Evolutionary conservation across 2,888 invertebrate genomes (phyloP), one percentile per base, ranked within the genome.

Genomic region (Stenodera caucasica): DNA sequence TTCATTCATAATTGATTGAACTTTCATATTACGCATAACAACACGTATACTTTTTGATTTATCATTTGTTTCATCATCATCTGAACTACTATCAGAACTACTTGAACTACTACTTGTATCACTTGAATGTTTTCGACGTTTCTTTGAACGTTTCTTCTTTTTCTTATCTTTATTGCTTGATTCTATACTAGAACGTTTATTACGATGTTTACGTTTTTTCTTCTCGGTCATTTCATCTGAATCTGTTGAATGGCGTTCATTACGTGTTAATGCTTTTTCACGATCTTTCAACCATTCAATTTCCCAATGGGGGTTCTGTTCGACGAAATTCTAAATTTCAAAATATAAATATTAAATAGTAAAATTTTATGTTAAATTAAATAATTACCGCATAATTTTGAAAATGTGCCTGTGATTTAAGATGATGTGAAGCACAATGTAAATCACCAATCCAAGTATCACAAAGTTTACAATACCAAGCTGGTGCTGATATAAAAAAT

Each of bases 391-490:
- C 86, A 76, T 91, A 94, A 78, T 90, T 91, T 70, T 89, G 89
- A 71, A 90, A 88, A 81, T 94, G 94, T 23, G 84, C 81, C 62
- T 88, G 83, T 0, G 91, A 92, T 77, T 93, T 93, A 62, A 94
- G 84, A 81, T 94, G 94, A 1, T 90, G 86, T 9, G 92, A 92
- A 0, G 94, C 94, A 78, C 94, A 93, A 79, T 93, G 92, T 63
- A 92, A 83, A 78, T 94, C 94, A 0, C 94, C 94, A 74, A 94
- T 92, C 89, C 94, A 94, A 71, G 88, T 84, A 76, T 91, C 89
- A 75, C 94, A 94, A 64, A 94, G 83, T 78, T 92, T 92, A 82
- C 94, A 94, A 81, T 90, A 94, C 94, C 94, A 94, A 30, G 93
- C 90, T 6, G 91, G 90, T 0, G 93, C 89, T 2, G 94, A 90